Conservation (phyloP, 2,797 vertebrate species). For the Lacerta viridis region DNA sequence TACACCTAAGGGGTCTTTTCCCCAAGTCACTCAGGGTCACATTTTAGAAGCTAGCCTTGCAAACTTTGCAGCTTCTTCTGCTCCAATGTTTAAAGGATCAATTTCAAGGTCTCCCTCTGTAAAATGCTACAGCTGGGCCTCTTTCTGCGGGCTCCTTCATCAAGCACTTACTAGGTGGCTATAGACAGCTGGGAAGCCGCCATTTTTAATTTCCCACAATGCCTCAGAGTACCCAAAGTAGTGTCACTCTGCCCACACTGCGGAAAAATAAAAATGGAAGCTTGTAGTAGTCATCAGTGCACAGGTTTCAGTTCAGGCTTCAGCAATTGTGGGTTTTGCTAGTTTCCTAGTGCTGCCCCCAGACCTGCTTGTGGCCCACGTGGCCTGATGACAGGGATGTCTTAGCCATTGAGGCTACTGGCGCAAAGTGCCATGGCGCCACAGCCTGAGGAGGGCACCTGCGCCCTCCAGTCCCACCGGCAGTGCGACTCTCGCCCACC, state of each 20-base stretch:
- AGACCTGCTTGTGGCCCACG: neutral
- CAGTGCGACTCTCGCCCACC: too few relatives aligned
- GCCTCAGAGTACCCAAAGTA: neutral
- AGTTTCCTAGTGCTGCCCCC: neutral
- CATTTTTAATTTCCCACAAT: neutral
- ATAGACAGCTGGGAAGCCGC: neutral
- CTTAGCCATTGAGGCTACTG: too few relatives aligned
- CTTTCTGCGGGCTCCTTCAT: neutral
- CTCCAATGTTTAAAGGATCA: neutral
- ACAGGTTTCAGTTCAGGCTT: neutral
- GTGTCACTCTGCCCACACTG: neutral
- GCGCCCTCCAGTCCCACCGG: too few relatives aligned
- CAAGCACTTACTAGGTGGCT: neutral
- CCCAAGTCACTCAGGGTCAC: neutral
- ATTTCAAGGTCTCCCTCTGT: neutral
- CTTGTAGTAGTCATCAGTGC: neutral
- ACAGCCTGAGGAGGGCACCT: too few relatives aligned
- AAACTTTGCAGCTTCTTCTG: neutral
- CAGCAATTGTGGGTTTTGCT: neutral
- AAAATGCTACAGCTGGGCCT: neutral
- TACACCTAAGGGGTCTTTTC: neutral
- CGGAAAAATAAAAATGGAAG: neutral
- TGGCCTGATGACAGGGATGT: too few relatives aligned
- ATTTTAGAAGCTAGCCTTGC: neutral
- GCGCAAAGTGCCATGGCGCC: too few relatives aligned